Conservation (phyloP, 2,113 vertebrate genomes). For the Podocnemis expansa region DNA sequence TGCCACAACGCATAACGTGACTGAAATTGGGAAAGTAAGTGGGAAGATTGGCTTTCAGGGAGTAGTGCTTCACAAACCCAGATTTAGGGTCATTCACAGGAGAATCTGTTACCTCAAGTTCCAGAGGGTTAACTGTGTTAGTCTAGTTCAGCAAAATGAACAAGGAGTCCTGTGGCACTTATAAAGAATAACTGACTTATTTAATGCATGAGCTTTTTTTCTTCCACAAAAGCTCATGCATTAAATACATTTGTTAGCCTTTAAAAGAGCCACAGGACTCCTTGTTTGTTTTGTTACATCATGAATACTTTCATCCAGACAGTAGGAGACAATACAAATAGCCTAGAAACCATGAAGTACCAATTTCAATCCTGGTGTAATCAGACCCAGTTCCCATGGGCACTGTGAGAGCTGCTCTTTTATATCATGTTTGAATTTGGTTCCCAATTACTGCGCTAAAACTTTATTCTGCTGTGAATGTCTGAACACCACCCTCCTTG, state of each 20-base stretch:
- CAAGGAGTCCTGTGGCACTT: too few species aligned
- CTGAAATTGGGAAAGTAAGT: neutral
- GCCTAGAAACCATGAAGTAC: neutral
- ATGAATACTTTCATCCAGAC: neutral
- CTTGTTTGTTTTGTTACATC: neutral
- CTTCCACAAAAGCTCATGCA: too few species aligned
- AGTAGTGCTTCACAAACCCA: neutral
- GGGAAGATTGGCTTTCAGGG: neutral
- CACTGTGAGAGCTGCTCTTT: neutral
- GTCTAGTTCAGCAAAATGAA: too few species aligned
- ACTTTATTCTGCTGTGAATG: neutral
- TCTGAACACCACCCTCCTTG: neutral
- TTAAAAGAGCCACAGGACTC: too few species aligned
- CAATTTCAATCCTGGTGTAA: neutral
- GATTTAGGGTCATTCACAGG: neutral
- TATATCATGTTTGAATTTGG: slow-evolving; percentile 19
- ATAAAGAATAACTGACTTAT: too few species aligned
- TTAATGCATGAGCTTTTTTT: too few species aligned
- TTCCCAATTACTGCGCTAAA: neutral
- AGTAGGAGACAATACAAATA: neutral
- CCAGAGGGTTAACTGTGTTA: too few species aligned
- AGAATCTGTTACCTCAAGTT: neutral
- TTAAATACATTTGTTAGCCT: too few species aligned
- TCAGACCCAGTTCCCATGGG: neutral
- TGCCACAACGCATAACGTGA: neutral